Evolutionary conservation across 2,888 invertebrate species (phyloP), one percentile per base, ranked within the genome.

Genomic region (Drosophila macrospina): DNA sequence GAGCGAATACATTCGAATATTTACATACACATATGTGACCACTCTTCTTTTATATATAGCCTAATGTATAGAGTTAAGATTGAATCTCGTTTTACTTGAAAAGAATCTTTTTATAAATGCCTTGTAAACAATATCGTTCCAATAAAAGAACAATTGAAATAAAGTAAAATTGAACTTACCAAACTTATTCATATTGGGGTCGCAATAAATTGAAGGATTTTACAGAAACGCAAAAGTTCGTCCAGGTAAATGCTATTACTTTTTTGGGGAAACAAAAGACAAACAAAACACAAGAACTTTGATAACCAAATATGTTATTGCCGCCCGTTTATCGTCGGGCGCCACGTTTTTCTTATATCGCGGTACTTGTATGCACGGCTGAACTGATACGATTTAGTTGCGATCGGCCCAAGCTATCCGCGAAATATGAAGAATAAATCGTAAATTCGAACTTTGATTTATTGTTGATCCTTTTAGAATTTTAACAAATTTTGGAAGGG

Each of bases 401-500:
- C 55, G 69, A 70, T 79, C 78, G 69, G 71, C 61, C 57, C 70
- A 59, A 72, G 62, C 69, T 74, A 69, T 68, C 71, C 78, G 78
- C 83, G 74, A 82, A 82, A 79, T 86, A 83, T 77, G 44, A 80
- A 71, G 76, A 86, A 77, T 74, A 80, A 76, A 80, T 82, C 78
- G 82, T 69, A 78, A 73, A 73, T 78, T 80, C 87, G 62, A 83
- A 80, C 77, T 80, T 73, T 80, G 80, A 78, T 86, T 74, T 84
- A 85, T 82, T 85, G 85, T 70, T 71, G 69, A 87, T 87, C 86
- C 85, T 85, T 85, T 85, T 85, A 87, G 85, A 85, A 85, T 85
- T 85, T 85, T 64, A 85, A 85, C 57, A 82, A 87, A 86, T 78
- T 87, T 85, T 86, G 69, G 74, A 70, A 74, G 64, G 67, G 80